Percentiles rank a stretch among this genome's conserved stretches.
Evolutionary conservation across 2,888 invertebrate genomes (phyloP).

Genomic region (Stenchaetothrips biformis): DNA sequence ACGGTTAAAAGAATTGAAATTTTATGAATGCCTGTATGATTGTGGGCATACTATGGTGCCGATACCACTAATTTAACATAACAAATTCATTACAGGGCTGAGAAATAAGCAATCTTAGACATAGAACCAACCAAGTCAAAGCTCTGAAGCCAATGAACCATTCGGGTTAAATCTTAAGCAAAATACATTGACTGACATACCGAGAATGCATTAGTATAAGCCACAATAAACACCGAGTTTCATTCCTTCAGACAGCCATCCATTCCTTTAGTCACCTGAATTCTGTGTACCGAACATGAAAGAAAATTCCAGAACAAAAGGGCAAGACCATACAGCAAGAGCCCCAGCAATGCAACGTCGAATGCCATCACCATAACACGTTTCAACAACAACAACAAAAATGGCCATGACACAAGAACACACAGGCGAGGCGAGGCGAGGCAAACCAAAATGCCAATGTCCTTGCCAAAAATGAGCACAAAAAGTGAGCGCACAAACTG

Average conservation of each 20-base stretch:
- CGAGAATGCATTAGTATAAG: too few species aligned
- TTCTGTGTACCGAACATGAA: background rate
- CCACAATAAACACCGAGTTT: background rate
- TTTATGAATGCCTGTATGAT: too few species aligned
- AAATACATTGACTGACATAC: background rate
- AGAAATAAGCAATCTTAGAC: background rate
- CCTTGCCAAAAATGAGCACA: slow-evolving; percentile 8
- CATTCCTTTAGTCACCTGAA: background rate
- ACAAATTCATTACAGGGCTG: background rate
- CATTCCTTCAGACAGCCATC: background rate
- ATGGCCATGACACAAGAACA: slow-evolving; percentile 4
- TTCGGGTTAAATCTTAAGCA: background rate
- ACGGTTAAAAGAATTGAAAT: too few species aligned
- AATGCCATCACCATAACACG: background rate
- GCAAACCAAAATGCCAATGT: background rate
- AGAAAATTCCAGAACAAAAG: background rate
- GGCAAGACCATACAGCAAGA: background rate
- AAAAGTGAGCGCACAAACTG: slow-evolving; percentile 12
- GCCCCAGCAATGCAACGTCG: background rate
- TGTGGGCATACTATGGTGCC: too few species aligned
- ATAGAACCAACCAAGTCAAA: background rate
- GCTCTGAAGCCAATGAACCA: background rate
- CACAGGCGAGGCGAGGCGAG: background rate
- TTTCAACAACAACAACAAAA: background rate
- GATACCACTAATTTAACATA: background rate